Conservation (phyloP, 1,140 invertebrate species). For the Semibalanus balanoides region DNA sequence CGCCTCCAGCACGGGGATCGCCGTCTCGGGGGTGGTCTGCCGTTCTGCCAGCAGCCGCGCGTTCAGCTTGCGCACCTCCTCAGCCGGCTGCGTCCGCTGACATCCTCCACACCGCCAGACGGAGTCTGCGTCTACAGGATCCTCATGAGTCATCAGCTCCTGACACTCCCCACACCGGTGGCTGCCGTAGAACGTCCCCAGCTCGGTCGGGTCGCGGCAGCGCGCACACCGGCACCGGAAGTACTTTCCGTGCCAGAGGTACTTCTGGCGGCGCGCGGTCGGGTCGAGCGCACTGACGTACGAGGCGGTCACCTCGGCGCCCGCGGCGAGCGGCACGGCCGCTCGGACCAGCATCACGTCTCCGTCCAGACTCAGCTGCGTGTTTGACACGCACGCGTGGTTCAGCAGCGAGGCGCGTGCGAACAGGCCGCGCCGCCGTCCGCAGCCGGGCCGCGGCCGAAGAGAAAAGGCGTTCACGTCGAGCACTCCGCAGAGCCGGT, state of each 20-base stretch:
- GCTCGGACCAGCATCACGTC: constrained; percentile 35
- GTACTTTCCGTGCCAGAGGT: constrained; percentile 14
- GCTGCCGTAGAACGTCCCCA: constrained; percentile 20
- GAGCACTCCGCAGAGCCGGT: constrained; percentile 40
- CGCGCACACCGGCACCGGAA: constrained; percentile 17
- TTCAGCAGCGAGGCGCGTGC: constrained; percentile 55
- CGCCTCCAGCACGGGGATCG: not conserved
- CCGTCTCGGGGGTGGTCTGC: not conserved
- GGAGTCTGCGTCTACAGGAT: constrained; percentile 29
- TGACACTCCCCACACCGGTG: constrained; percentile 18
- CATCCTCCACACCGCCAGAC: constrained; percentile 21
- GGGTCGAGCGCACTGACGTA: constrained; percentile 18
- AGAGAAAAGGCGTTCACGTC: constrained; percentile 71
- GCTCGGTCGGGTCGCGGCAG: constrained; percentile 20
- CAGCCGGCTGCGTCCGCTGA: not conserved
- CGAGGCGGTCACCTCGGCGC: constrained; percentile 17
- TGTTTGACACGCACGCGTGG: constrained; percentile 60
- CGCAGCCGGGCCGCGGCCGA: constrained; percentile 28
- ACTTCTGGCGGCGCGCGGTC: constrained; percentile 14
- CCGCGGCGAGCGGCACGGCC: constrained; percentile 15
- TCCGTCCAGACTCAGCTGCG: constrained; percentile 53
- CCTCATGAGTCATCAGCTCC: constrained; percentile 30
- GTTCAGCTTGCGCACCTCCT: not conserved
- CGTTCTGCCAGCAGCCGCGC: not conserved
- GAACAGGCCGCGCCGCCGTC: constrained; percentile 43